Evolutionary conservation across 2,888 invertebrate species (phyloP).

Genomic region (Drosophila prolongata): DNA sequence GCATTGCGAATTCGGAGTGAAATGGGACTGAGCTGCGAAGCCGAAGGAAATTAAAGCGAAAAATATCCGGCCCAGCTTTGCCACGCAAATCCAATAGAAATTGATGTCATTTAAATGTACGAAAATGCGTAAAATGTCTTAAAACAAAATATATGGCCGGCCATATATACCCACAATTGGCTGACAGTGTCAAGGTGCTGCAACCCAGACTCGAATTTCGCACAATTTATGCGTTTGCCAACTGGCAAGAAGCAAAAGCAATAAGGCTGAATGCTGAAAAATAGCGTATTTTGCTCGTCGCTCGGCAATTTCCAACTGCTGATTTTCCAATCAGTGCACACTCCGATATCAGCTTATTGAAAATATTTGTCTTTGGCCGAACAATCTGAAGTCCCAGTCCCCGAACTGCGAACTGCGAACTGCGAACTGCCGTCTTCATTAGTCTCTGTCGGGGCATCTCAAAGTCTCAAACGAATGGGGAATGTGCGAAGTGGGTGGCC

Average conservation of each 20-base stretch:
- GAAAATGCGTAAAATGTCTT: conserved; percentile 70
- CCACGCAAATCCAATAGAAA: conserved; percentile 69
- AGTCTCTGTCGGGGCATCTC: conserved; percentile 54
- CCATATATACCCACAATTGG: conserved; percentile 34
- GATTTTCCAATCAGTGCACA: conserved; percentile 76
- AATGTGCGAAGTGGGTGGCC: neutral
- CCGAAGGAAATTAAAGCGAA: conserved; percentile 52
- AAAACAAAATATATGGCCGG: conserved; percentile 68
- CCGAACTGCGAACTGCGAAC: conserved; percentile 20
- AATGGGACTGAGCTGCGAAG: conserved; percentile 8
- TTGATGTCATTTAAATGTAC: conserved; percentile 75
- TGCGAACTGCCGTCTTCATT: conserved; percentile 63
- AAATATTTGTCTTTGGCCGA: conserved; percentile 65
- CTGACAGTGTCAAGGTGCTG: conserved; percentile 59
- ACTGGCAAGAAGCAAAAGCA: conserved; percentile 49
- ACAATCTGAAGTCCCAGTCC: conserved; percentile 13
- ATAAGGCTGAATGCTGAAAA: conserved; percentile 69
- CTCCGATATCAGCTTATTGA: conserved; percentile 75
- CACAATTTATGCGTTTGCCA: conserved; percentile 72
- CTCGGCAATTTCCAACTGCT: conserved; percentile 67
- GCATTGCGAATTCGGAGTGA: neutral
- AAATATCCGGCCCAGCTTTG: conserved; percentile 32
- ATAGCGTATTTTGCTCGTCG: conserved; percentile 40
- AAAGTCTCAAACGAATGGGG: neutral
- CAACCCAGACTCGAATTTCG: conserved; percentile 53